These are phyloP conservation scores for Operophtera brumata DNA, from an alignment of 2,888 invertebrate species.

Conservation along the genomic window DNA sequence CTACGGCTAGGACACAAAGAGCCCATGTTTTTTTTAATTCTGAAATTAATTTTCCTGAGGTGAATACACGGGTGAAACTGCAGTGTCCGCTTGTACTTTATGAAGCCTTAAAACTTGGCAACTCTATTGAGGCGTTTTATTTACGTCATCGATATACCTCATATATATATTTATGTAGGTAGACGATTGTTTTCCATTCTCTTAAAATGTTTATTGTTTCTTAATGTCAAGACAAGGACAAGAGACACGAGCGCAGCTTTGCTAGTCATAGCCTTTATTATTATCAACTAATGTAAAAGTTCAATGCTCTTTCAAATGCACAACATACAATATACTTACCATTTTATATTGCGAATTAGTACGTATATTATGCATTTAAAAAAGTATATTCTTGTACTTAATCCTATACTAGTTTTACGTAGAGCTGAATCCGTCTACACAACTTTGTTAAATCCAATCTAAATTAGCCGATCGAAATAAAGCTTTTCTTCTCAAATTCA, in stretches of 20 bases:
- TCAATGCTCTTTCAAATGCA: slow-evolving; percentile 32
- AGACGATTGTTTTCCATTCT: slow-evolving; percentile 15
- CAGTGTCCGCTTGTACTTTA: neutral
- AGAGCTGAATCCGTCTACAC: too few species aligned
- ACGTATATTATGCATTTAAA: too few species aligned
- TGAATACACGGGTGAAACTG: too few species aligned
- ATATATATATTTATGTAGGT: slow-evolving; percentile 19
- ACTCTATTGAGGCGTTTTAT: slow-evolving; percentile 20
- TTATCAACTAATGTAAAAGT: slow-evolving; percentile 29
- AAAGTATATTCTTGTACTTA: too few species aligned
- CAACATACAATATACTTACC: neutral
- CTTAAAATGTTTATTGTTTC: slow-evolving; percentile 13
- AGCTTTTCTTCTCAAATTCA: too few species aligned
- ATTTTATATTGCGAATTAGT: too few species aligned
- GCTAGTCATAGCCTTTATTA: neutral
- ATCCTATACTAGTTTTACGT: too few species aligned
- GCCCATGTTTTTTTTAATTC: too few species aligned
- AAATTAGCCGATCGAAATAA: too few species aligned
- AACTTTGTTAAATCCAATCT: too few species aligned
- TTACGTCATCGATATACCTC: slow-evolving; percentile 19
- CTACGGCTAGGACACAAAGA: too few species aligned
- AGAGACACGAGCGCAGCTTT: slow-evolving; percentile 6
- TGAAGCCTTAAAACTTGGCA: slow-evolving; percentile 3
- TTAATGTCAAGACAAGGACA: slow-evolving; percentile 12
- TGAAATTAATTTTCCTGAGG: too few species aligned